phyloP scores from a whole-genome alignment of 2,888 invertebrate genomes.

The Drosophila setosimentum region DNA sequence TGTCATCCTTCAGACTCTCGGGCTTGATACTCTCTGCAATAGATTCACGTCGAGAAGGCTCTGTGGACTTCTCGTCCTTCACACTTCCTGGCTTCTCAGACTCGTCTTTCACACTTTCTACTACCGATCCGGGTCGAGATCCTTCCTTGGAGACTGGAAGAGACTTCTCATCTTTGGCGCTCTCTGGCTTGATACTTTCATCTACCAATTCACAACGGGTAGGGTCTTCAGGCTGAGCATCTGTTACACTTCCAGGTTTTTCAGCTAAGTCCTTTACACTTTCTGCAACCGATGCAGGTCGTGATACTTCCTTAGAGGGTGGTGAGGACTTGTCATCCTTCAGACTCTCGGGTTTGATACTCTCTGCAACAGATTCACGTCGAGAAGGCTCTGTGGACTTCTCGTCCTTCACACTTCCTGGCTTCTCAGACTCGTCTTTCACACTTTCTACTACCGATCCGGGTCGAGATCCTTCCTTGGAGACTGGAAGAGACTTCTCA shows the following conservation, averaged over 20 bases:
- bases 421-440: background rate
- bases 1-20: too few relatives aligned
- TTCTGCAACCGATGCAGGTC: background rate
- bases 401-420: background rate
- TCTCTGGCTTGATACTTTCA: rapidly evolving
- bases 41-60: too few relatives aligned
- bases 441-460: rapidly evolving
- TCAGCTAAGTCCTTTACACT: background rate
- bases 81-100: too few relatives aligned
- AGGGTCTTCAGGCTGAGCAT: background rate
- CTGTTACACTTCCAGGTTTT: background rate
- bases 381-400: background rate
- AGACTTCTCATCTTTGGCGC: background rate
- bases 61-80: too few relatives aligned
- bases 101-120: background rate
- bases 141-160: background rate
- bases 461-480: background rate
- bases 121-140: background rate
- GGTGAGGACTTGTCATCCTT: background rate
- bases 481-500: rapidly evolving
- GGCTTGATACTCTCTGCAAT: too few relatives aligned
- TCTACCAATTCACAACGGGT: background rate
- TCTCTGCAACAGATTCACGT: background rate
- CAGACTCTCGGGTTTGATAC: background rate
- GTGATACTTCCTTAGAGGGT: background rate